Evolutionary conservation across 2,888 invertebrate genomes (phyloP), one percentile per base, ranked within the genome.

Genomic region (Tipula vernalis): DNA sequence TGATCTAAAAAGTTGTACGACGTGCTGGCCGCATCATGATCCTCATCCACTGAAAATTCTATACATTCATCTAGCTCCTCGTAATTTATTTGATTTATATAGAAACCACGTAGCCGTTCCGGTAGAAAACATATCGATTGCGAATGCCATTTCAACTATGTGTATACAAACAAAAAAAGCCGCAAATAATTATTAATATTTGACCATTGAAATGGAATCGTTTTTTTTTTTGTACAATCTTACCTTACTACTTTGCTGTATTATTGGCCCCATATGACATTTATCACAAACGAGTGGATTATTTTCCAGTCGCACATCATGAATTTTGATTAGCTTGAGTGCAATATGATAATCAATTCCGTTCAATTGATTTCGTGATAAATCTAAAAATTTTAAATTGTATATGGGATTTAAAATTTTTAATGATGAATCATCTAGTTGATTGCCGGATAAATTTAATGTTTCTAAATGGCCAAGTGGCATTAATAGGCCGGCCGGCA

Each of bases 391-490:
- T 90, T 94, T 92, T 28, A 92, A 89, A 87, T 90, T 89, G 12
- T 89, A 90, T 87, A 92, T 91, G 28, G 92, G 90, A 90, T 91
- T 90, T 88, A 91, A 91, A 88, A 91, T 91, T 89, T 91, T 90
- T 89, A 91, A 88, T 87, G 91, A 90, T 89, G 91, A 90, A 87
- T 90, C 91, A 89, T 91, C 90, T 90, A 96, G 92, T 90, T 94
- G 93, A 91, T 96, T 96, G 89, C 94, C 94, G 44, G 96, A 96
- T 89, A 96, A 91, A 91, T 96, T 96, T 88, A 96, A 92, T 87
- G 93, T 93, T 87, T 93, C 92, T 87, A 96, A 91, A 88, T 94
- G 93, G 86, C 90, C 89, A 88, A 92, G 91, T 36, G 91, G 91
- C 88, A 90, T 89, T 86, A 92, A 87, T 87, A 91, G 88, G n/a